Percentiles rank a stretch among this genome's conserved stretches.
These are phyloP conservation scores for Oncopodura yosiiana DNA, from an alignment of 1,140 invertebrate species.

Conservation along the genomic window DNA sequence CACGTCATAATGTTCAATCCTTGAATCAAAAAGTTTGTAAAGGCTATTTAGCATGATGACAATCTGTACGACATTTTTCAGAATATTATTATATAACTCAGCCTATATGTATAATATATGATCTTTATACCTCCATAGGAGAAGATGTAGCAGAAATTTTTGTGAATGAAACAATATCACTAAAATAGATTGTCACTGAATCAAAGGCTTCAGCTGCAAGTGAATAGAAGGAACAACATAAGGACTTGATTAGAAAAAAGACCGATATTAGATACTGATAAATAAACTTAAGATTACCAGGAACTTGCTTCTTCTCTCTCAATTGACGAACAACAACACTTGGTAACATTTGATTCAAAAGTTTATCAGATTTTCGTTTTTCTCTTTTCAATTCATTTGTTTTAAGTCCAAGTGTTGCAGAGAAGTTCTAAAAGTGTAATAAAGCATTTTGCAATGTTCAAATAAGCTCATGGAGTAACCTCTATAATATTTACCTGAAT, in stretches of 20 bases:
- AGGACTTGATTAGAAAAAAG: neutral
- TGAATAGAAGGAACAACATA: neutral
- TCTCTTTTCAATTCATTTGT: constrained; percentile 43
- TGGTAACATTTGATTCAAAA: constrained; percentile 45
- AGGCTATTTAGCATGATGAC: constrained; percentile 42
- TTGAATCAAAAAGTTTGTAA: constrained; percentile 42
- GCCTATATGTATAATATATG: neutral
- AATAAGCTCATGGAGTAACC: neutral
- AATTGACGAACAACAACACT: constrained; percentile 42
- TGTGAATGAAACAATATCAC: constrained; percentile 42
- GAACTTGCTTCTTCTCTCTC: constrained; percentile 42
- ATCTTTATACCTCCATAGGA: constrained; percentile 40
- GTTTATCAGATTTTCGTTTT: constrained; percentile 43
- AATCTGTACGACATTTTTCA: constrained; percentile 35
- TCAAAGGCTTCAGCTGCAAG: constrained; percentile 15
- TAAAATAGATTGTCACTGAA: constrained; percentile 43
- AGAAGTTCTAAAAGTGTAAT: constrained; percentile 26
- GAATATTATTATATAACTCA: neutral
- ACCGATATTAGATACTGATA: neutral
- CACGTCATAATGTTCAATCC: constrained; percentile 43
- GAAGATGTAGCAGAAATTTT: constrained; percentile 40
- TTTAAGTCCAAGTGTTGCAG: constrained; percentile 35
- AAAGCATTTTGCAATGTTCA: constrained; percentile 3
- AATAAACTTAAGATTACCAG: constrained; percentile 35
- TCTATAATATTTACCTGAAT: constrained; percentile 40